Base-by-base conservation (phyloP, 1,140 invertebrate genomes). In the Rhopalosiphum padi region DNA sequence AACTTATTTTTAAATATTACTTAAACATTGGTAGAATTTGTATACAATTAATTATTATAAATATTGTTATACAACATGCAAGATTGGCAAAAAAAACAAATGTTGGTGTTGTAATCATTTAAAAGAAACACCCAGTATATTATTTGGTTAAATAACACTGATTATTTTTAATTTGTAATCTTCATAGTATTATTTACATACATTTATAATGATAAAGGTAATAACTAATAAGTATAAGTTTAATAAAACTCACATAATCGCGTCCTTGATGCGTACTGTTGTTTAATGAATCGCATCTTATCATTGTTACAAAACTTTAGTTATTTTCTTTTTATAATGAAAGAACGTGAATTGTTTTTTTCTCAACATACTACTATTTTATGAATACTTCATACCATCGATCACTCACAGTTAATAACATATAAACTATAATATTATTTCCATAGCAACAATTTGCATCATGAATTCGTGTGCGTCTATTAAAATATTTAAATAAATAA, bases 171-270 rank as follows among this genome's bases (percentile, higher is more conserved):
- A 88, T 1, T 35, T 88, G 35, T 9, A 51, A 88, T 88, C n/a
- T n/a, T 86, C 18, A 88, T 22, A 55, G 51, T 89, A 41, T 55
- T 89, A 48, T 89, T 89, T 55, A 90, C 89, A 68, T 15, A 68
- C 55, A 21, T 41, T 35, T 43, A 68, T 68, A 68, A 37, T 46
- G 11, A 43, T 11, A 86, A 30, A 35, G n/a, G 18, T 88, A n/a
- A 77, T 77, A 77, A 77, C 15, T 77, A 77, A 77, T 77, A 77
- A 68, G 60, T 68, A 68, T n/a, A n/a, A 77, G 15, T n/a, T n/a
- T 77, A n/a, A 77, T n/a, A 77, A n/a, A 77, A 90, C 89, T 90
- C 30, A 90, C 89, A n/a, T 68, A 68, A 90, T 90, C 89, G 25
- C 89, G 89, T 90, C 89, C 89, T 90, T 68, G 89, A 23, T 90